These are phyloP conservation scores for Oxyura jamaicensis DNA, from an alignment of 2,113 vertebrate genomes.

Conservation along the genomic window DNA sequence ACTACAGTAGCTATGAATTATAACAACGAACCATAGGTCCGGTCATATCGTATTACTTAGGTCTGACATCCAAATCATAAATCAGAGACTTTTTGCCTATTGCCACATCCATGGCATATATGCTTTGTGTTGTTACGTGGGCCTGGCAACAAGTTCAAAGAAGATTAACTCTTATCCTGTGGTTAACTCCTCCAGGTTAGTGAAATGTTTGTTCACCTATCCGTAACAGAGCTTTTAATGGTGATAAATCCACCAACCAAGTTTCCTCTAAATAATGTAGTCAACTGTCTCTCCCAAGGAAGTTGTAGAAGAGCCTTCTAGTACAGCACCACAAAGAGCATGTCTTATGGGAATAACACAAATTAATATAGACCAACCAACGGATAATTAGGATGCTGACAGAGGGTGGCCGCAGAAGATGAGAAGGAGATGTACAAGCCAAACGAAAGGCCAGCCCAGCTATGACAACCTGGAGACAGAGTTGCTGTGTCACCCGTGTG, in stretches of 20 bases:
- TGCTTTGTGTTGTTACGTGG: not conserved
- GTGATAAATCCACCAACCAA: not conserved
- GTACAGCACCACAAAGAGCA: fast-evolving
- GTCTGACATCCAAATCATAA: not conserved
- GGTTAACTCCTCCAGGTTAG: not conserved
- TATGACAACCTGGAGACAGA: not conserved
- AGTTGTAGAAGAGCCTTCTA: not conserved
- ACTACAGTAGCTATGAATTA: not conserved
- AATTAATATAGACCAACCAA: fast-evolving
- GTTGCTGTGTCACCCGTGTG: too few species aligned
- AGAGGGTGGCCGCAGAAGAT: not conserved
- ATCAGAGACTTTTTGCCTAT: not conserved
- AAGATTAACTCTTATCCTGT: not conserved
- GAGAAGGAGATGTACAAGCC: not conserved
- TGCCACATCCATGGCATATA: not conserved
- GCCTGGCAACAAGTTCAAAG: not conserved
- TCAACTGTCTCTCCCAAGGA: not conserved
- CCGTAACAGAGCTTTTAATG: not conserved
- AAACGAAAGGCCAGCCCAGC: not conserved
- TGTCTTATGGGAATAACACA: not conserved
- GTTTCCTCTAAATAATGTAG: not conserved
- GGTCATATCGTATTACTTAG: not conserved
- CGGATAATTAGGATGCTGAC: not conserved
- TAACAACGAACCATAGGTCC: not conserved
- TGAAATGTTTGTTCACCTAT: not conserved